Evolutionary conservation across 2,888 invertebrate genomes (phyloP), one percentile per base, ranked within the genome.

Genomic region (Julus scanicus): DNA sequence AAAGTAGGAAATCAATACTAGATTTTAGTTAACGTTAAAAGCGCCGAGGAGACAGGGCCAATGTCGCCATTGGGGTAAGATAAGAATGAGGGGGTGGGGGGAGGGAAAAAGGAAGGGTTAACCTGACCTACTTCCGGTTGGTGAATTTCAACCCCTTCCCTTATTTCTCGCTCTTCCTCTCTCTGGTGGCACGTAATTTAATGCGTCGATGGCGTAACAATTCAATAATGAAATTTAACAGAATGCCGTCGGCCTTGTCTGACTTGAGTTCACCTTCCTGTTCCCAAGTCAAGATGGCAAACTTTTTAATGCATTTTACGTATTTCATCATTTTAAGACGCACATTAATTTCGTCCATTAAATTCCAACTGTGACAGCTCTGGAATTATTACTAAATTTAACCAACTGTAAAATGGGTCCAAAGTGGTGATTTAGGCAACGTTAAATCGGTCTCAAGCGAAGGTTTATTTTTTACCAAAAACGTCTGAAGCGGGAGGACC

Each of bases 1-100:
- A 71, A 71, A 71, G 8, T 20, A 71, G 29, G n/a, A 29, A 71
- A 71, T 71, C 71, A 71, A 71, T 71, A 71, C 71, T 11, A 11
- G 71, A 71, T 71, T 71, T 71, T 71, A 71, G 71, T 71, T 71
- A 71, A 71, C 71, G 71, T 71, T n/a, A 71, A 71, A 71, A 71
- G 71, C 71, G 71, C 71, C 29, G 71, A 29, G 71, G 29, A 63
- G 29, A 20, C 29, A 71, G 71, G 8, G 44, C 6, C 44, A 44
- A 44, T 44, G 44, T 8, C 44, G 44, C 44, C 44, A 44, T 44
- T 44, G 44, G 44, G 44, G 44, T 44, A 44, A 8, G 44, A 44
- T 8, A 2, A 44, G 71, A 8, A 44, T 8, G 44, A 44, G 71
- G 29, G n/a, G n/a, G 4, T 63, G 63, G 63, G 71, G 71, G 71